phyloP scores from a whole-genome alignment of 2,888 invertebrate species.

The Gandaritis pyraliata region DNA sequence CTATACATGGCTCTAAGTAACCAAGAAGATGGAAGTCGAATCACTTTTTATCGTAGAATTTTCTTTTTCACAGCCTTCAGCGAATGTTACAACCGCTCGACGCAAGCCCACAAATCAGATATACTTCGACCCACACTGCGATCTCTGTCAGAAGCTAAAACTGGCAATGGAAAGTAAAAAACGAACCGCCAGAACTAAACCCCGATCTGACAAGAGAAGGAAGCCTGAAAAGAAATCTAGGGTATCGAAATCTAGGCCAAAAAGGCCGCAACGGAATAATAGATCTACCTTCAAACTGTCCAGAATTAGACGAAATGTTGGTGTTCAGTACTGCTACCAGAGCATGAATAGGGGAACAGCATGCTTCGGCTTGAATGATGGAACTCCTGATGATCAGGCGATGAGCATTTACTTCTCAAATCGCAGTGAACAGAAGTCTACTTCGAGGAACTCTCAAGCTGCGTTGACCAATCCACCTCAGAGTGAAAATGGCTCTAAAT shows the following conservation, averaged over 20 bases:
- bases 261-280: neutral
- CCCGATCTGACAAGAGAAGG: neutral
- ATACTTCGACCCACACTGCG: constrained; percentile 6
- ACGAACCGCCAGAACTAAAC: neutral
- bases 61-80: constrained; percentile 1
- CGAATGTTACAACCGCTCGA: neutral
- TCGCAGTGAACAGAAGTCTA: neutral
- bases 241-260: neutral
- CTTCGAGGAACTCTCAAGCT: neutral
- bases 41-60: neutral
- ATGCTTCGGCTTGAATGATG: neutral
- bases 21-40: no score
- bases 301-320: neutral
- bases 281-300: neutral
- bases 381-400: neutral
- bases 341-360: neutral
- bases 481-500: neutral
- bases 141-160: constrained; percentile 8
- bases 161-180: neutral
- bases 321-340: neutral
- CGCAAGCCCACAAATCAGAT: neutral
- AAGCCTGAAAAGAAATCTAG: neutral
- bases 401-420: neutral
- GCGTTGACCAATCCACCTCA: neutral
- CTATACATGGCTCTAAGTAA: no score